Conservation (phyloP, 2,113 vertebrate species). For the Canis aureus region DNA sequence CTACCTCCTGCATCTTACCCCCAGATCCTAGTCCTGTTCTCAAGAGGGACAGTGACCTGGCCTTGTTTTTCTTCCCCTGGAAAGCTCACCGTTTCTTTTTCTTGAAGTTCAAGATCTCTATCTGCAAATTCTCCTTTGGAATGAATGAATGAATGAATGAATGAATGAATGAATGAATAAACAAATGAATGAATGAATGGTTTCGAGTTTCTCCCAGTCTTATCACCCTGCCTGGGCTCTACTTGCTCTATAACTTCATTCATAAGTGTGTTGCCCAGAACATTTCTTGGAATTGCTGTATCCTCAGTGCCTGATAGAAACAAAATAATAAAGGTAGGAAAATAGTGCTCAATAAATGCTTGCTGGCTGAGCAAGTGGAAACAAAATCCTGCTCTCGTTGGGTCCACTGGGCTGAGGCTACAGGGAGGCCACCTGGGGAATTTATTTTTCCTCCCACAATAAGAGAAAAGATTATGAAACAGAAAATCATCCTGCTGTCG, state of each 20-base stretch:
- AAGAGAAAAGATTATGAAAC: constrained; percentile 74
- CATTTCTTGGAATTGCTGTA: neutral
- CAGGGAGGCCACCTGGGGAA: neutral
- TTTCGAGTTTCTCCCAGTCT: neutral
- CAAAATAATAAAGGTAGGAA: neutral
- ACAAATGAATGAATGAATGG: neutral
- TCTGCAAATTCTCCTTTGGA: neutral
- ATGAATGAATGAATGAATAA: too few relatives aligned
- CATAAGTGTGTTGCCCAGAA: neutral
- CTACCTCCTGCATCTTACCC: neutral
- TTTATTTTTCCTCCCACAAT: constrained; percentile 68
- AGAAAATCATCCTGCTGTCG: constrained; percentile 59
- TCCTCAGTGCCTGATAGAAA: neutral
- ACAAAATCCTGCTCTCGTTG: neutral
- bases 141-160: neutral
- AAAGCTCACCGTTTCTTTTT: neutral
- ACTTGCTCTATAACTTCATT: neutral
- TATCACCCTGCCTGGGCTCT: neutral
- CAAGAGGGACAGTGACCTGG: neutral
- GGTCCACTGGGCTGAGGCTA: neutral
- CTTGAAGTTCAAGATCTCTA: neutral
- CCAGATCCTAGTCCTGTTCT: neutral
- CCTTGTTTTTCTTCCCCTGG: neutral
- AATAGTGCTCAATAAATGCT: neutral
- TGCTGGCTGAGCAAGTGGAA: neutral